phyloP scores from a whole-genome alignment of 2,797 vertebrate species.

The Emydoidea blandingii region DNA sequence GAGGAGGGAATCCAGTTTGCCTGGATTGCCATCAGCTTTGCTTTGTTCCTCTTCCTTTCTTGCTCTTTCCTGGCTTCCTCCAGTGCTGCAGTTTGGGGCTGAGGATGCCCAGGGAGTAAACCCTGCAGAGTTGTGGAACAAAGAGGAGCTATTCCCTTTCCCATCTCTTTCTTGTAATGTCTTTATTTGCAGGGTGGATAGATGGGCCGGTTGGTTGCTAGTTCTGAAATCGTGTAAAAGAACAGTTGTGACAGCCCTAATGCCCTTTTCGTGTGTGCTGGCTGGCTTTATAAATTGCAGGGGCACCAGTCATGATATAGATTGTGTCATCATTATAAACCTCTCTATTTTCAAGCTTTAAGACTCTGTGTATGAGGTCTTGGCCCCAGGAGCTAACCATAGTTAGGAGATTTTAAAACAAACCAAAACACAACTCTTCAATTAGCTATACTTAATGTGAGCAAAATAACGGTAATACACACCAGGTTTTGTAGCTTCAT shows the following conservation, averaged over 20 bases:
- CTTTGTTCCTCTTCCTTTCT: neutral
- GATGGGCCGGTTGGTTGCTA: rapidly evolving
- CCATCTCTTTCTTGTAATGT: neutral
- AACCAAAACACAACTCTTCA: neutral
- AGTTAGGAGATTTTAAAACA: neutral
- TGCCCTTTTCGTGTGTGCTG: neutral
- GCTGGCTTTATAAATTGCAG: neutral
- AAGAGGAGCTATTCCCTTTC: neutral
- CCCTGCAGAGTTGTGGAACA: neutral
- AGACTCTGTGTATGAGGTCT: neutral
- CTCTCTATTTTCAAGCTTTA: neutral
- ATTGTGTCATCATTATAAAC: neutral
- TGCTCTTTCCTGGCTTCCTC: neutral
- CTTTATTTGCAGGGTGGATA: neutral
- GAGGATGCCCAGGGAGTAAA: slow-evolving; percentile 35
- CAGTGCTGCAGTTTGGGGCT: slow-evolving; percentile 13
- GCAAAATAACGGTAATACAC: neutral
- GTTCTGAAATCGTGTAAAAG: neutral
- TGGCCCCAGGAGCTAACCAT: neutral
- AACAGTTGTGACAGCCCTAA: neutral
- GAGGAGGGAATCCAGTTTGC: neutral
- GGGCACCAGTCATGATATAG: neutral
- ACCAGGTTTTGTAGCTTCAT: neutral
- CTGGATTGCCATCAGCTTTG: neutral
- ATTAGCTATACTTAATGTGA: neutral